Percentiles rank a stretch among this genome's conserved stretches.
These are phyloP conservation scores for Knipowitschia caucasica DNA, from an alignment of 2,797 vertebrate genomes.

Conservation along the genomic window DNA sequence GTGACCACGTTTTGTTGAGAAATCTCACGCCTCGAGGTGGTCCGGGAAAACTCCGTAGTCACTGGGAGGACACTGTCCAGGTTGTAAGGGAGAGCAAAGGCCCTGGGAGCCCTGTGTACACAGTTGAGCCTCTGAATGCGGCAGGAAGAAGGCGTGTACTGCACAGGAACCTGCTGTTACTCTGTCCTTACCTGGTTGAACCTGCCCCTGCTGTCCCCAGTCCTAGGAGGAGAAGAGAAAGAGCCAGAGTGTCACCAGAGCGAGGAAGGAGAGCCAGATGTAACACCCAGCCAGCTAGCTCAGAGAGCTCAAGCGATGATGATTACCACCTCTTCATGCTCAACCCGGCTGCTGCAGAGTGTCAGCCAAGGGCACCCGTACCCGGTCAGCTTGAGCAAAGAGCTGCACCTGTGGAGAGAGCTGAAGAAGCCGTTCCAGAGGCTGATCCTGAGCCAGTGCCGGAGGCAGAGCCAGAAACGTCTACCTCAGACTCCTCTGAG, in stretches of 20 bases:
- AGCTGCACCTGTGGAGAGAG: background rate
- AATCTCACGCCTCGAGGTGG: slow-evolving; percentile 11
- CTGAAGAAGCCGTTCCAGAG: background rate
- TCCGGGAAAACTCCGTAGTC: background rate
- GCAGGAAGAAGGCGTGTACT: slow-evolving; percentile 10
- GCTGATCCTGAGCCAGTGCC: background rate
- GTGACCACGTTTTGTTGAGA: slow-evolving; percentile 13
- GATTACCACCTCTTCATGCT: background rate
- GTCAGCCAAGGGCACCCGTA: background rate
- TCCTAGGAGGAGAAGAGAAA: background rate
- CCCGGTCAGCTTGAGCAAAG: background rate
- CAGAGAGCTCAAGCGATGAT: background rate
- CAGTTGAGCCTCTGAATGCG: slow-evolving; percentile 15
- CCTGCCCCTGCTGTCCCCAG: background rate
- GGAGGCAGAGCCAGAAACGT: background rate
- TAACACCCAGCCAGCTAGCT: background rate
- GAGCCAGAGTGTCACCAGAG: background rate
- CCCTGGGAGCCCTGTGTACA: background rate
- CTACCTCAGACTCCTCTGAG: background rate
- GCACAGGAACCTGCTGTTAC: slow-evolving; percentile 21
- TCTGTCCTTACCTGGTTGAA: slow-evolving; percentile 19
- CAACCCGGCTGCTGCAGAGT: background rate
- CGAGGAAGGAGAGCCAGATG: background rate
- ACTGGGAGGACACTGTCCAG: slow-evolving; percentile 11
- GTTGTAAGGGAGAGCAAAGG: background rate